Base-by-base conservation (phyloP, 1,140 invertebrate genomes). In the Nephila pilipes region DNA sequence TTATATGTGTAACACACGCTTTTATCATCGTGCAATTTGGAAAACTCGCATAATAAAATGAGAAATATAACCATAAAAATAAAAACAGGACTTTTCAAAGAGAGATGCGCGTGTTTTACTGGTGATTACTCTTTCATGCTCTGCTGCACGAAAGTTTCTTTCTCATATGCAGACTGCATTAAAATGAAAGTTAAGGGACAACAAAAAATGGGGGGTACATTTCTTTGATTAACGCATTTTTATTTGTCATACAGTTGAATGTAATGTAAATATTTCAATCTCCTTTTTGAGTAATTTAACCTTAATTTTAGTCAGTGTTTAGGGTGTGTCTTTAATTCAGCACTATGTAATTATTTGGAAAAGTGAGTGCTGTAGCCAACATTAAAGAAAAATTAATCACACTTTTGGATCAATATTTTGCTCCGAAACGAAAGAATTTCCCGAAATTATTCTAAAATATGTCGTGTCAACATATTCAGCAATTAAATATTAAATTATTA, bases 61-160 rank as follows among this genome's bases (percentile, higher is more conserved):
- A 65, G n/a, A 65, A 65, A 65, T 25, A 65, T 1, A 75, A 5
- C 25, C 6, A 2, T 4, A 60, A 60, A 22, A 60, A 60, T 60
- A 60, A 60, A 60, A 60, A 20, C 58, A 16, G 69, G 16, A 29
- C 29, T 75, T 75, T 75, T 75, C 69, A 75, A 75, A 75, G 69
- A 32, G 8, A 36, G 14, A 29, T 6, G 25, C 25, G 25, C n/a
- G 29, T 36, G 25, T 18, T 20, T 29, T 32, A 14, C 14, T 36
- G 69, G 69, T 75, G 69, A 75, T 75, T 75, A 75, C 29, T 75
- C 69, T 75, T 75, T 36, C 69, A 75, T 75, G 69, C 25, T 32
- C 14, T 29, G 1, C 14, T 36, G 69, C 69, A 75, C 69, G 69
- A 18, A 32, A 5, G 5, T 32, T 16, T 5, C 29, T 75, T 75